phyloP scores from a whole-genome alignment of 2,888 invertebrate species.

The Smittia sp. region DNA sequence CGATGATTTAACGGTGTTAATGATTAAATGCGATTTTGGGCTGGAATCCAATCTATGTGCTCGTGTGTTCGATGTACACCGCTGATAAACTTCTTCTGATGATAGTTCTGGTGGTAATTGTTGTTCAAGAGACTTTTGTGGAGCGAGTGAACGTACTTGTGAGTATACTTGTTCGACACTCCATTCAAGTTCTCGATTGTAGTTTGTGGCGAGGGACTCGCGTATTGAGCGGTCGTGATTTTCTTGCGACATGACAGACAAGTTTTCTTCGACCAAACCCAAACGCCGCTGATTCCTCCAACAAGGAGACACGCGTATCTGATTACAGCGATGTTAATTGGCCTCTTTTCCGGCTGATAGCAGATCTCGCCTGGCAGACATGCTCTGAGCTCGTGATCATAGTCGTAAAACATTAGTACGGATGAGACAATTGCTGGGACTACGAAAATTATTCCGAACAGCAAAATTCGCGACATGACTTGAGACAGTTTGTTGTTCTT shows the following conservation, averaged over 20 bases:
- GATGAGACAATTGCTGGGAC: conserved; percentile 50
- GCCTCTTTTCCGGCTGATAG: conserved; percentile 46
- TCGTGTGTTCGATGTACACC: conserved; percentile 35
- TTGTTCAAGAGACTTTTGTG: conserved; percentile 33
- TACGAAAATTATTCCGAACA: conserved; percentile 51
- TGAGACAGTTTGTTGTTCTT: conserved; percentile 48
- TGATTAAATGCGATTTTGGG: conserved; percentile 32
- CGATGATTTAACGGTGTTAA: background rate
- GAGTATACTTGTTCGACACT: conserved; percentile 20
- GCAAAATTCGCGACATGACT: conserved; percentile 51
- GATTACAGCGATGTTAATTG: conserved; percentile 48
- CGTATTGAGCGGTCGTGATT: conserved; percentile 37
- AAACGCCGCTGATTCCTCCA: conserved; percentile 53
- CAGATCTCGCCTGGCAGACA: conserved; percentile 50
- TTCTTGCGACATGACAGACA: conserved; percentile 52
- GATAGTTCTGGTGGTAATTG: conserved; percentile 12
- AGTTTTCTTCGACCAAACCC: conserved; percentile 54
- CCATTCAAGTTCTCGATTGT: conserved; percentile 33
- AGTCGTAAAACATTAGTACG: conserved; percentile 49
- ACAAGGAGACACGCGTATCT: conserved; percentile 50
- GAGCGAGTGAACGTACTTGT: conserved; percentile 33
- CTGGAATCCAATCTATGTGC: conserved; percentile 29
- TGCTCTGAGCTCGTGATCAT: conserved; percentile 47
- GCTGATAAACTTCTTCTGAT: conserved; percentile 29
- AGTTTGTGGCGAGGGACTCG: conserved; percentile 23